Evolutionary conservation across 1,140 invertebrate genomes (phyloP).

Genomic region (Periplaneta americana): DNA sequence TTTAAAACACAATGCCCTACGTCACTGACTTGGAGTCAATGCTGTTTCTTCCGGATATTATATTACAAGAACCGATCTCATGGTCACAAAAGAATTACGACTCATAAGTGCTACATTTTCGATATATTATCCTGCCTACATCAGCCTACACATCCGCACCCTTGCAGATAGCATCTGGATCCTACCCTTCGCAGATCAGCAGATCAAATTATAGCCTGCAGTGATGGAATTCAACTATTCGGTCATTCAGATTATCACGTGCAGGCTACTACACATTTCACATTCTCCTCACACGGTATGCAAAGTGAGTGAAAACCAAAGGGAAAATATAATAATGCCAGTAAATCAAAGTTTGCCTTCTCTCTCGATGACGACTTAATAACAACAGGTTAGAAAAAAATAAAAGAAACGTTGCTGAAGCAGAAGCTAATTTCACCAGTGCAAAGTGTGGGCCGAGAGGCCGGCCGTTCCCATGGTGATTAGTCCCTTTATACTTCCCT

Average conservation of each 20-base stretch:
- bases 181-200: not conserved
- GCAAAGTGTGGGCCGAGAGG: not conserved
- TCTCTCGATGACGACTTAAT: not conserved
- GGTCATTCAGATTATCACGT: not conserved
- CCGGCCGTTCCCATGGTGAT: not conserved
- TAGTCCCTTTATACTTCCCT: not conserved
- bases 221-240: not conserved
- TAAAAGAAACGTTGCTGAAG: not conserved
- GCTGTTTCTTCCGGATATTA: too few species aligned
- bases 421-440: not conserved
- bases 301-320: not conserved
- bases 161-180: not conserved
- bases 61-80: too few species aligned
- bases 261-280: not conserved
- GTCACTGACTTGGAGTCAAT: too few species aligned
- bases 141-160: too few species aligned
- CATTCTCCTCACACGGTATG: not conserved
- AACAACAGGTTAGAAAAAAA: not conserved
- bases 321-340: not conserved
- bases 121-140: too few species aligned
- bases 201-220: not conserved
- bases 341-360: not conserved
- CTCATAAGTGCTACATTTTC: too few species aligned
- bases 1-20: too few species aligned
- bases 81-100: too few species aligned